A percentile compares a stretch with the other conserved stretches of the same genome.
Evolutionary conservation across 2,113 vertebrate genomes (phyloP).

Genomic region (Eulacestoma nigropectus): DNA sequence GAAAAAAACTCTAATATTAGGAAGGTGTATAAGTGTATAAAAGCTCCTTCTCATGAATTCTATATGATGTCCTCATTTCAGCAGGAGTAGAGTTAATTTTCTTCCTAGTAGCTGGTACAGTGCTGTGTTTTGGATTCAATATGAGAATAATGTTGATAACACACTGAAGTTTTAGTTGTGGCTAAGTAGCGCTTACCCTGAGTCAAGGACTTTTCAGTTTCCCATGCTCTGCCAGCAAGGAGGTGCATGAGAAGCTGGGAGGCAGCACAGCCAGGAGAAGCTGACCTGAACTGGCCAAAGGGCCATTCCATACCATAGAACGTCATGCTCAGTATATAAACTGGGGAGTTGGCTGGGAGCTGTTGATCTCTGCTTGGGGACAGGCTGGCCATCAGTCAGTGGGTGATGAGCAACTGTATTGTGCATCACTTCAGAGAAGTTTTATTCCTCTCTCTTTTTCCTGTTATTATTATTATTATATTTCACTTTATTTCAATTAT

Average conservation of each 20-base stretch:
- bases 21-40: neutral
- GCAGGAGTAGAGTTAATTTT: neutral
- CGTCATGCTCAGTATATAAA: fast-evolving
- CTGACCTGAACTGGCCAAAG: neutral
- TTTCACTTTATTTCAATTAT: neutral
- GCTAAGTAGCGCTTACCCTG: fast-evolving
- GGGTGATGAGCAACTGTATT: neutral
- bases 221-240: fast-evolving
- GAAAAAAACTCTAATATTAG: neutral
- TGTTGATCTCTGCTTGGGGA: neutral
- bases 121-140: neutral
- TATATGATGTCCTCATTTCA: neutral
- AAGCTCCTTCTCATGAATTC: neutral
- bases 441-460: neutral
- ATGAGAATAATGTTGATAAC: neutral
- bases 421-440: neutral
- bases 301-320: neutral
- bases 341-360: neutral
- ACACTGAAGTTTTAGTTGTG: neutral
- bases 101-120: neutral
- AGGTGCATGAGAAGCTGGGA: neutral
- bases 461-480: neutral
- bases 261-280: neutral
- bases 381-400: neutral
- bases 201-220: neutral